Base-by-base conservation (phyloP, 2,888 invertebrate species). In the Ormyrus labotus region DNA sequence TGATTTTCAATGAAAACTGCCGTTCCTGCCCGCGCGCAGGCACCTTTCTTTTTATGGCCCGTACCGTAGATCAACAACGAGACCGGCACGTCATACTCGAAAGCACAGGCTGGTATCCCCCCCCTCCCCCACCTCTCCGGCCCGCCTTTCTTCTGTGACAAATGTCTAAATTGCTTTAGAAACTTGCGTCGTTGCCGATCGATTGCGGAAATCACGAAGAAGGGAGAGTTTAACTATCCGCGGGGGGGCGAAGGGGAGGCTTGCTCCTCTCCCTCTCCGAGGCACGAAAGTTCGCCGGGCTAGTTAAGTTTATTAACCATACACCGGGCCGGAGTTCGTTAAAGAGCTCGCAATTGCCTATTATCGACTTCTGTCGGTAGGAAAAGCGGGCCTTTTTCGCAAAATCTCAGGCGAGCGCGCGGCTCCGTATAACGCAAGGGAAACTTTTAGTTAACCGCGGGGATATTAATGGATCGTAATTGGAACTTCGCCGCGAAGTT, bases 271-370 rank as follows among this genome's bases (percentile, higher is more conserved):
- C 34, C 34, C 34, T 45, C 68, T 48, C 6, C 65, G 51, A 34
- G 34, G 34, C 34, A 34, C 48, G 58, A 72, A 81, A 72, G 76
- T 77, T 72, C 48, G 48, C 13, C 55, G 53, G 63, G 71, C 75
- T 70, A 74, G 70, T 78, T 78, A 71, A 75, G 81, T 81, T 81
- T 75, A 81, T 81, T 81, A 81, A 78, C 48, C 58, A 71, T 67
- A 48, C 57, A 68, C 19, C 69, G 51, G 51, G 19, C 11, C 9
- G 2, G 71, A 78, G 71, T 78, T 78, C 63, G 67, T 81, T 78
- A 78, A 81, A 72, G 78, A 78, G 13, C 68, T 53, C 48, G 58
- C 75, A 58, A 78, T 78, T 81, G 78, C 78, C 65, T 63, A 81
- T 81, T 78, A 78, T 78, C 72, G 65, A 11, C 47, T 45, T 47